phyloP scores from a whole-genome alignment of 2,113 vertebrate genomes.

The Oryzias javanicus region DNA sequence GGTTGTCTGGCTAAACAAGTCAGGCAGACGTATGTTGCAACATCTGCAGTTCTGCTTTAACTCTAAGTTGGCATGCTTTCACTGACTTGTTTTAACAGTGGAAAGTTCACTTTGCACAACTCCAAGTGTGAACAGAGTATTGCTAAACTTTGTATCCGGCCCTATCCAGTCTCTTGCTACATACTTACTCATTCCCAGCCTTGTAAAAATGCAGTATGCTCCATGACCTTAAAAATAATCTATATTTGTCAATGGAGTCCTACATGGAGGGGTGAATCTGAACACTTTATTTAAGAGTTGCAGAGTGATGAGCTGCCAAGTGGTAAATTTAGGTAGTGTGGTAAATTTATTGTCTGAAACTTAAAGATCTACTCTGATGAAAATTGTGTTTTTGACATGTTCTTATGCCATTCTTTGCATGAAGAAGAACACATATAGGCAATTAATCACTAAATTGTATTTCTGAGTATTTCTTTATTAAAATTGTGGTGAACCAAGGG shows the following conservation, averaged over 20 bases:
- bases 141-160: constrained; percentile 9
- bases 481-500: no score
- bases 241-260: no score
- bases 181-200: not conserved
- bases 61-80: not conserved
- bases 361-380: no score
- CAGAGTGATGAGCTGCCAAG: constrained; percentile 9
- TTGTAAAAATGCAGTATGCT: no score
- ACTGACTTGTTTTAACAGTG: constrained; percentile 2
- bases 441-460: no score
- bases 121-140: constrained; percentile 29
- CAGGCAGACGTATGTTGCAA: constrained; percentile 22
- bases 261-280: not conserved
- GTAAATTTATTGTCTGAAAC: constrained; percentile 12
- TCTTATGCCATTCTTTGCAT: not conserved
- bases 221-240: no score
- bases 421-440: no score
- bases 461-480: no score
- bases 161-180: constrained; percentile 1
- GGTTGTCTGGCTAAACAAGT: constrained; percentile 2
- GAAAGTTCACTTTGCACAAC: constrained; percentile 27
- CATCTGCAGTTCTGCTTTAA: constrained; percentile 13
- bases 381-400: not conserved
- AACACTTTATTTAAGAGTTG: constrained; percentile 27
- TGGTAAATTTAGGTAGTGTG: constrained; percentile 16